Evolutionary conservation across 2,113 vertebrate genomes (phyloP).

Genomic region (Dromaius novaehollandiae): DNA sequence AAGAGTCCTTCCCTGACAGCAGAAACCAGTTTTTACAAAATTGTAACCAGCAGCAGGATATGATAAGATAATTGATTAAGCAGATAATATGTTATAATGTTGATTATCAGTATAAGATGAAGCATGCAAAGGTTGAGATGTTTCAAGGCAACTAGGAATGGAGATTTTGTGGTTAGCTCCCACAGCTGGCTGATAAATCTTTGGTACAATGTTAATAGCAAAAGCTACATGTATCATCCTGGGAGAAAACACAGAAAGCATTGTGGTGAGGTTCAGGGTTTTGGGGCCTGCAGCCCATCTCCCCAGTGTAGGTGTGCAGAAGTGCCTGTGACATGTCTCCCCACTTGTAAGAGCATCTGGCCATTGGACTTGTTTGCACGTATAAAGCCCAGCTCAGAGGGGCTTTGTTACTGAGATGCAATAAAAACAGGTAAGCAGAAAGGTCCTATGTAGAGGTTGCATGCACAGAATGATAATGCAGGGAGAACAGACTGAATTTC

Average conservation of each 20-base stretch:
- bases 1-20: background rate
- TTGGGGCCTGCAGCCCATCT: background rate
- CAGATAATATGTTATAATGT: background rate
- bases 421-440: background rate
- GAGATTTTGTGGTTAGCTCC: background rate
- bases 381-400: background rate
- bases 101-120: background rate
- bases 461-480: background rate
- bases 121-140: background rate
- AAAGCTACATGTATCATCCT: accelerated
- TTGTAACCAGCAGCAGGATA: background rate
- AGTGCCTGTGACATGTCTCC: background rate
- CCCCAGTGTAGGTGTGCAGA: background rate
- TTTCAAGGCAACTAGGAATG: background rate
- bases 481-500: background rate
- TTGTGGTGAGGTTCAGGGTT: background rate
- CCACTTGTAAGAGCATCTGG: background rate
- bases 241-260: background rate
- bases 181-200: background rate
- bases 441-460: background rate
- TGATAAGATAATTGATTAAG: background rate
- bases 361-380: background rate
- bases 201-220: background rate
- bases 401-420: background rate
- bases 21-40: background rate